Base-by-base conservation (phyloP, 2,888 invertebrate species). In the Melinaea marsaeus region DNA sequence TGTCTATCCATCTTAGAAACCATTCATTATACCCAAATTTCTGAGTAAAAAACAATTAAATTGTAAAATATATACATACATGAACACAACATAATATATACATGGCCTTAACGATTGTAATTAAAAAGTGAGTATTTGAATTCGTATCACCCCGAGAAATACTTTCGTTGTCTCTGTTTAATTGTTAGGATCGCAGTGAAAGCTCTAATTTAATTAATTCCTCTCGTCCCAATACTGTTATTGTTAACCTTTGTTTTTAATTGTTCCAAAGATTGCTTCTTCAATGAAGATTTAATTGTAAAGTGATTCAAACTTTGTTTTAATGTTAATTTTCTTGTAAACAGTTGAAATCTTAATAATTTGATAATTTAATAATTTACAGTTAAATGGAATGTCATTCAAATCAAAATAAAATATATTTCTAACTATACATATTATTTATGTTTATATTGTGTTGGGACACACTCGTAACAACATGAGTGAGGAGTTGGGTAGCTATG, bases 171-270 rank as follows among this genome's bases (percentile, higher is more conserved):
- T 32, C 22, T 32, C 22, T 11, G 51, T 51, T 51, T 4, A 48
- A 48, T 48, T 48, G 6, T n/a, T 48, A 2, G 54, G 58, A 37
- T 61, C 46, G 61, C 51, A 63, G 55, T 58, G 63, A 58, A 47
- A 51, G 62, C 55, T 61, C 58, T 60, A 47, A 64, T 66, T 69
- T 66, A 70, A 71, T 71, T 71, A 67, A 70, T 70, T 70, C 64
- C 67, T 69, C 65, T 63, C 55, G 54, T 58, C 59, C 68, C 66
- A 66, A 66, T 65, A 67, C 60, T 65, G 58, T 47, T 62, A 66
- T 55, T 66, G 64, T 69, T 70, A 70, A 69, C 70, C 66, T 71
- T 67, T 69, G 67, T 64, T 71, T 68, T 22, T 22, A 1, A 22
- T 22, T 22, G 22, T 22, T 22, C 22, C 22, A 22, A 22, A 22